Conservation (phyloP, 2,888 invertebrate genomes). For the Gerris lacustris region DNA sequence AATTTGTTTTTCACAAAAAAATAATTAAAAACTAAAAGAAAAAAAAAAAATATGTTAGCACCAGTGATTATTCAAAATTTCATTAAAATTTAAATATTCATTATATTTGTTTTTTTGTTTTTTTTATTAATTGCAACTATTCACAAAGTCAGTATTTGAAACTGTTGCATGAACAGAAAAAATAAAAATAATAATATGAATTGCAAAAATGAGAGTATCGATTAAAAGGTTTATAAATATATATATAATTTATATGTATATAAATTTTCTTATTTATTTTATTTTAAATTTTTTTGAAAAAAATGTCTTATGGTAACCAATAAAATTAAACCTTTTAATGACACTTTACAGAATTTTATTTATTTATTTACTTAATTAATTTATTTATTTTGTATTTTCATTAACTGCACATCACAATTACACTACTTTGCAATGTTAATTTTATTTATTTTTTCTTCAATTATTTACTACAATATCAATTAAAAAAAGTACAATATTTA, state of each 20-base stretch:
- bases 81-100: background rate
- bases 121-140: too few relatives aligned
- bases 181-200: background rate
- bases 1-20: background rate
- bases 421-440: constrained; percentile 1
- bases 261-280: too few relatives aligned
- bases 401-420: background rate
- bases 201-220: background rate
- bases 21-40: background rate
- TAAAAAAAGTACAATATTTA: background rate
- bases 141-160: too few relatives aligned
- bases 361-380: background rate
- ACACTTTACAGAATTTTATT: background rate
- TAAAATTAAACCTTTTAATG: background rate
- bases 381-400: background rate
- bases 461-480: background rate
- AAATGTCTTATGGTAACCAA: background rate
- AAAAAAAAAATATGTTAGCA: background rate
- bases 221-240: background rate
- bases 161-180: background rate
- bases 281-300: too few relatives aligned
- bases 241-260: background rate
- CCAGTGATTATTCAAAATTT: background rate
- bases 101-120: too few relatives aligned
- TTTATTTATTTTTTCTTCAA: background rate